Conservation (phyloP, 2,113 vertebrate genomes). For the Eleginops maclovinus region DNA sequence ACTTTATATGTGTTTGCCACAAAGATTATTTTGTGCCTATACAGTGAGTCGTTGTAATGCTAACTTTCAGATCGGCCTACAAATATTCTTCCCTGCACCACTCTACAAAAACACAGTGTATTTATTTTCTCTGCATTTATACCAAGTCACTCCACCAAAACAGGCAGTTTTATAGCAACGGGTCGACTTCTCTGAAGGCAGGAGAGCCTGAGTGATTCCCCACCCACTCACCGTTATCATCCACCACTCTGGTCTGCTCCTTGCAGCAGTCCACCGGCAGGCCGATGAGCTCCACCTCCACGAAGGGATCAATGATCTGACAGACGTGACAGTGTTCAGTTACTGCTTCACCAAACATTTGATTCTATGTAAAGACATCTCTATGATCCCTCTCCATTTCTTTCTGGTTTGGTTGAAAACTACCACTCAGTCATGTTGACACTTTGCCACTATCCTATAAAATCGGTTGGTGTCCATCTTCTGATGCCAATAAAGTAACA, state of each 20-base stretch:
- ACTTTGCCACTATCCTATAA: too few species aligned
- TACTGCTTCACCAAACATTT: not conserved
- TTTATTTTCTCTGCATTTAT: too few species aligned
- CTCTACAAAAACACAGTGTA: too few species aligned
- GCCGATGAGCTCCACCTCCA: constrained; percentile 98
- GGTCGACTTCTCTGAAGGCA: not conserved
- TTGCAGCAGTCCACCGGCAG: constrained; percentile 94
- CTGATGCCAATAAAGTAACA: too few species aligned
- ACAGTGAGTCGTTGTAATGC: too few species aligned
- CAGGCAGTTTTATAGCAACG: not conserved
- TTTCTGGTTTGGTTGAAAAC: not conserved
- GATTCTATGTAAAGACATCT: not conserved
- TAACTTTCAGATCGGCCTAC: too few species aligned
- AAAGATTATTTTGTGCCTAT: too few species aligned
- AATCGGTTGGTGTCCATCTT: too few species aligned
- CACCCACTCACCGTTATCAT: constrained; percentile 93
- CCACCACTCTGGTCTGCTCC: constrained; percentile 96
- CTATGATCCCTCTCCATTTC: not conserved
- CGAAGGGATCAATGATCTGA: constrained; percentile 98
- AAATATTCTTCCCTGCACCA: too few species aligned
- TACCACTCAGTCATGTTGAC: too few species aligned
- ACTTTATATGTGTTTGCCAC: too few species aligned
- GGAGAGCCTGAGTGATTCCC: not conserved
- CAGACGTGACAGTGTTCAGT: not conserved
- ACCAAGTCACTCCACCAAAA: too few species aligned